These are phyloP conservation scores for Chelonus formosanus DNA, from an alignment of 2,888 invertebrate genomes.

Conservation along the genomic window DNA sequence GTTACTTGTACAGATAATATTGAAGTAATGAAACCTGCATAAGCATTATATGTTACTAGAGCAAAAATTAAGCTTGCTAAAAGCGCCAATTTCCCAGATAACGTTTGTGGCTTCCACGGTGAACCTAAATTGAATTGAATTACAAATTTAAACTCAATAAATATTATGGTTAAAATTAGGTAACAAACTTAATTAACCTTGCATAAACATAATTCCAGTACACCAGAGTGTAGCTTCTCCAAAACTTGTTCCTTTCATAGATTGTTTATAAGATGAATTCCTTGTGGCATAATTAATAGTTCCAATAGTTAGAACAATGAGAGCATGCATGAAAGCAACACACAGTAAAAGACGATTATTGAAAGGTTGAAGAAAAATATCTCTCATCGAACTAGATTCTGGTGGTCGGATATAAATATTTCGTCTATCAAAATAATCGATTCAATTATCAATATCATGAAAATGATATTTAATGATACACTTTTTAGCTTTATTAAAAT, in stretches of 20 bases:
- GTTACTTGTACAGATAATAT: conserved; percentile 71
- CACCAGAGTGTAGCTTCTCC: conserved; percentile 72
- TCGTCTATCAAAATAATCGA: conserved; percentile 63
- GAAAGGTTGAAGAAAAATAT: conserved; percentile 73
- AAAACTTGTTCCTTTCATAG: conserved; percentile 61
- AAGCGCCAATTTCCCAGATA: conserved; percentile 70
- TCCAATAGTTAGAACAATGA: conserved; percentile 67
- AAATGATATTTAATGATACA: no score
- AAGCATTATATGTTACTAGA: conserved; percentile 73
- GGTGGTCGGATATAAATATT: conserved; percentile 73
- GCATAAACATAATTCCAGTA: conserved; percentile 72
- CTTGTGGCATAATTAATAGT: conserved; percentile 65
- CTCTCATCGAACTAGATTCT: conserved; percentile 70
- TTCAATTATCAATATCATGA: no score
- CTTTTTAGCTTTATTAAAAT: neutral
- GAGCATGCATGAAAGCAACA: conserved; percentile 67
- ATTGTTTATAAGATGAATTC: conserved; percentile 47
- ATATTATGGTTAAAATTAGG: no score
- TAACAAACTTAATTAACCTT: conserved; percentile 65
- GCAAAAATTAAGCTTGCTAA: conserved; percentile 71
- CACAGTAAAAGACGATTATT: conserved; percentile 68
- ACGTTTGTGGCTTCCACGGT: conserved; percentile 69
- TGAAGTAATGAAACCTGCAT: conserved; percentile 75
- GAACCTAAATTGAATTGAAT: conserved; percentile 65
- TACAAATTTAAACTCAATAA: neutral